Evolutionary conservation across 2,113 vertebrate species (phyloP), one percentile per base, ranked within the genome.

Genomic region (Chitala chitala): DNA sequence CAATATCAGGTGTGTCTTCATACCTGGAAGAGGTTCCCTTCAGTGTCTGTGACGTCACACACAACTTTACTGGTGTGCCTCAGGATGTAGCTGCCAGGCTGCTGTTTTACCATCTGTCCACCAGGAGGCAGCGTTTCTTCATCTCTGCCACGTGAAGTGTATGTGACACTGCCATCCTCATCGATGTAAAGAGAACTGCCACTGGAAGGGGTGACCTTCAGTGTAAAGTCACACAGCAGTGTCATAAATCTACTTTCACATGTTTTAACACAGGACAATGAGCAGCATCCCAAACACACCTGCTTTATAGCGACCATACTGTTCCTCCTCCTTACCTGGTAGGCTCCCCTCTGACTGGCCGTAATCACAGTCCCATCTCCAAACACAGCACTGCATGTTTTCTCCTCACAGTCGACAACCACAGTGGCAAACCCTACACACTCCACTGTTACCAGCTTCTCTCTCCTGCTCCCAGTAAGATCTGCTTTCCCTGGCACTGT

Each of bases 1-100:
- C 9, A 12, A n/a, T n/a, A n/a, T n/a, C n/a, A n/a, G n/a, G n/a
- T 24, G 36, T 13, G 42, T 20, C 2, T 59, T 75, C 83, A 76
- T 73, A 98, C 97, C 93, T 95, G 90, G 79, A 95, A 97, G 75
- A 76, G 77, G 81, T 94, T 96, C 69, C 94, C 93, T 44, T 92
- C 84, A 0, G 85, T 80, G 83, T 99, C 97, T n/a, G 84, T 85
- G 48, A 93, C 64, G 33, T 94, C 88, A 83, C 93, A 98, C 72
- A 91, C 65, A 24, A 91, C 82, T 13, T 78, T 78, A 1, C 84
- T 86, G 22, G 83, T 89, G 64, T 94, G 94, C 71, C 87, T 94
- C 92, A 98, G 92, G 82, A 90, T 31, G 73, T 97, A 99, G 65
- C 77, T 89, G 77, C 90, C 91, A 51, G 78, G 68, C 78, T 82